Evolutionary conservation across 2,113 vertebrate genomes (phyloP), one percentile per base, ranked within the genome.

Genomic region (Cinclus mexicanus): DNA sequence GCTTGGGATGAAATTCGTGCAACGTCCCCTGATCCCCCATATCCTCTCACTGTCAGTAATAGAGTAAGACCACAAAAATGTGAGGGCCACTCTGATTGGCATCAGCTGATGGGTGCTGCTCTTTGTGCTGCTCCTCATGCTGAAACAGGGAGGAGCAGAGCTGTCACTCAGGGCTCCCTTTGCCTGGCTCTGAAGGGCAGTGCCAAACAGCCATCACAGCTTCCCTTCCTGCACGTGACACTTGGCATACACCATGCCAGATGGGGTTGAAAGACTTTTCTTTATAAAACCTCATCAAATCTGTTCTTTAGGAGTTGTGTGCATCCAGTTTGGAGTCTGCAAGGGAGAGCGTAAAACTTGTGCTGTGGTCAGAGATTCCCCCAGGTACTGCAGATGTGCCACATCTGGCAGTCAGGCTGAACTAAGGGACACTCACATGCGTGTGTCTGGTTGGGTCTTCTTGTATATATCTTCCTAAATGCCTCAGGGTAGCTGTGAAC

Each of bases 241-340:
- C 25, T 20, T 7, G n/a, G 25, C 19, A 53, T 13, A 41, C 2
- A 46, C 37, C 0, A 0, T 10, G 21, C 23, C 71, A 91, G 49
- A 39, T 25, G 47, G 49, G 68, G 12, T 15, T 55, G 63, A 50
- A 79, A 76, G 17, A 25, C 46, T 71, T 69, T 39, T 88, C 42
- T 37, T 75, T 41, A 21, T 11, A 60, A 86, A 89, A 2, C 8
- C 44, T 80, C 29, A 60, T 44, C 37, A 80, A 87, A 49, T 72
- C 53, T 86, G 16, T 19, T 17, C 24, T 61, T n/a, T 29, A 61
- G 29, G 23, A 72, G 13, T 2, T 49, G 26, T 3, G 6, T 49
- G 13, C 9, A 6, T 37, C 33, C n/a, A 68, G 13, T 63, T 26
- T 59, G 25, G 26, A 55, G 31, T 35, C 55, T 83, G 59, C 12